Base-by-base conservation (phyloP, 2,888 invertebrate genomes). In the Scrobipalpa costella region DNA sequence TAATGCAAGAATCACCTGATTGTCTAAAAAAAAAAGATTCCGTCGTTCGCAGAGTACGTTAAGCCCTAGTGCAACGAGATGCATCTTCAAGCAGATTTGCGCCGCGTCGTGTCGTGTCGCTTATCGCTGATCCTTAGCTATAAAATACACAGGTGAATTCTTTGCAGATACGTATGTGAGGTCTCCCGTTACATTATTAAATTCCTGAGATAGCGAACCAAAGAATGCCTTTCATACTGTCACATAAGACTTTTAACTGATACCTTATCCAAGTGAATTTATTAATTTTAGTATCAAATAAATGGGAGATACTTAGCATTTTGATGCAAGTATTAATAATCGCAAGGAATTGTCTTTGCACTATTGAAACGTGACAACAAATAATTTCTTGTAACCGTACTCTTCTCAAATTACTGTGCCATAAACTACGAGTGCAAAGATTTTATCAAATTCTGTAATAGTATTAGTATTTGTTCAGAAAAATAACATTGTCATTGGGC, bases 151-250 rank as follows among this genome's bases (percentile, higher is more conserved):
- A 27, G 5, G 27, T 27, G 27, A 27, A 27, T 27, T 27, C 27
- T 27, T 27, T 50, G 7, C 21, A 9, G 15, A 50, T 50, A 50
- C 6, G n/a, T 8, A 49, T 49, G 55, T 55, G 55, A n/a, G 55
- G 33, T 55, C 55, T 55, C 11, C 27, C n/a, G 55, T 33, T 55
- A 55, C 27, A 33, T n/a, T 55, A 55, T 55, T 55, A 57, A 57
- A 57, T 57, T 57, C 38, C 38, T 57, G 13, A 57, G 33, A 57
- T 57, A 57, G 55, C 55, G 33, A 21, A 27, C 33, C 13, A 3
- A 57, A 38, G 17, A 38, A 57, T 38, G 15, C 19, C 57, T 57
- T 55, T 57, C n/a, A 57, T 57, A 17, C 55, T 34, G 57, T 57
- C 33, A 38, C 36, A n/a, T 33, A 38, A 57, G 57, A 17, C 38